Base-by-base conservation (phyloP, 35 echinoderm and acorn worm genomes). In the Ophioderma brevispina region DNA sequence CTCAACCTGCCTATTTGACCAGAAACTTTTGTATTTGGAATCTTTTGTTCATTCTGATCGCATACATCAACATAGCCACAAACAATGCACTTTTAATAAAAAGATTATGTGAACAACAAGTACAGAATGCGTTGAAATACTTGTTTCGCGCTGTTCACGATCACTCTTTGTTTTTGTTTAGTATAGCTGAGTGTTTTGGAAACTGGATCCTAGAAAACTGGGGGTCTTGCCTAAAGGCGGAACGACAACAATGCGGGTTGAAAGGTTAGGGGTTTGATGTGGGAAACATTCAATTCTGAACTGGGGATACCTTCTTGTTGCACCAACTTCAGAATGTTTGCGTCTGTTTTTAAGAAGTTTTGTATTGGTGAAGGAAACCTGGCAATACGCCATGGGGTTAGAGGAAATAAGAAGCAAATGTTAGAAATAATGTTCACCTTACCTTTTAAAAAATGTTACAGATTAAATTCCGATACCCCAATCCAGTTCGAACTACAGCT, bases 81-180 rank as follows among this genome's bases (percentile, higher is more conserved):
- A 70, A 70, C 59, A 70, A 70, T 30, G 59, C 59, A 70, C 28
- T 70, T 70, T 70, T 25, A 18, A 25, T 70, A 70, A 13, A 70
- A 70, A 70, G 59, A 70, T 70, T 70, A 70, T 70, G 59, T 70
- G 59, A 70, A 70, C 59, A 70, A 25, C 59, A 70, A 70, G n/a
- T 25, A 70, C 17, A 30, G 28, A 70, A 70, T 25, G 59, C 59
- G 17, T 70, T 70, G 17, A 30, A 70, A 70, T 70, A 25, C 59
- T 70, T 70, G 59, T 70, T 70, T 25, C 23, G n/a, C 59, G 1
- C 59, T 70, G n/a, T 70, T 13, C 15, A 25, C 15, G 59, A 25
- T 70, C 59, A 70, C 3, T 30, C 28, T 13, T 70, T 70, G 59
- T 70, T 70, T 70, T 70, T 70, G 17, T 70, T 70, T 70, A 25